Base-by-base conservation (phyloP, 2,113 vertebrate species). In the Tachuris rubrigastra region DNA sequence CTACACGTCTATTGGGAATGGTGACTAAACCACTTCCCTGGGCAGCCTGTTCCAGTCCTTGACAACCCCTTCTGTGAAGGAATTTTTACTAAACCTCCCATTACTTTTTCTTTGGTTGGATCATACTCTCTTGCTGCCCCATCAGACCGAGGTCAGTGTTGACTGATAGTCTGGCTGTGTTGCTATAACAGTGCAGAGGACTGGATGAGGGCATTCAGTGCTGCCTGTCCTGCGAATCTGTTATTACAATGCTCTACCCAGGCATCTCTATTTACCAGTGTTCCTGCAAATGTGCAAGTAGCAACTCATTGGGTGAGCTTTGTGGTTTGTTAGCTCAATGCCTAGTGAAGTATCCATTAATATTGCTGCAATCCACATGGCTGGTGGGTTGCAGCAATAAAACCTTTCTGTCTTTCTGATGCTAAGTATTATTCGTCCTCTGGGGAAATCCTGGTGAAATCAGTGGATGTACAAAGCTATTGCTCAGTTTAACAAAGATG, bases 201-300 rank as follows among this genome's bases (percentile, higher is more conserved):
- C 97, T 99, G 99, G 35, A 99, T 98, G 75, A 99, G 97, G 9
- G 98, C 99, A 0, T 98, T 98, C 85, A 99, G 97, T 2, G 99
- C 98, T 0, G 98, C 99, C 97, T 99, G 99, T 3, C 98, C 15
- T 46, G 42, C 59, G 37, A 14, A 65, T 73, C 77, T 67, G 44
- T 84, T 65, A 15, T 17, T 60, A 25, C 33, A 39, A 0, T 37
- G 39, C 37, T 49, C 31, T 72, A 13, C 49, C 22, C 24, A 37
- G 44, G 52, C 27, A n/a, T 53, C 49, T 67, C 23, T 31, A 35
- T 37, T 87, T 74, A 22, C 44, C 44, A 53, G 33, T 2, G 16
- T 3, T 90, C 60, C 89, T 66, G 63, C 47, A 72, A 53, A 46
- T 23, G 22, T 49, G 44, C 31, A 30, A 77, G 46, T 4, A 24